Evolutionary conservation across 1,140 invertebrate species (phyloP), one percentile per base, ranked within the genome.

Genomic region (Cataglyphis hispanica): DNA sequence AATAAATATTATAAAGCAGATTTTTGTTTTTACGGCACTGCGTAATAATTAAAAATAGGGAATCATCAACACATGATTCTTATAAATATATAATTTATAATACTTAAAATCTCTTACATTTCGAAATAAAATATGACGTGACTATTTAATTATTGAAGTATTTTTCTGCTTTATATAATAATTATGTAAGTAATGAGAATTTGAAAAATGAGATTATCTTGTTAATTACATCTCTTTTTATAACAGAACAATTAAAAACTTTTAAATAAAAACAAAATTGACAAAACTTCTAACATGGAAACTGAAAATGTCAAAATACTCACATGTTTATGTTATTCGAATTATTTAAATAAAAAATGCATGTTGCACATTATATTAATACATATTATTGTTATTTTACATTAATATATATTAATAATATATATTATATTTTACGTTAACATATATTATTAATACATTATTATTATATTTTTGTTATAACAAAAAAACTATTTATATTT

Each of bases 331-430:
- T 67, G 2, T 67, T 56, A 34, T 25, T 25, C 46, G 11, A 7
- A 2, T 56, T 67, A 37, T 78, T 81, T 11, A 8, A n/a, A 46
- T 75, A 34, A 74, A 83, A 31, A 40, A 11, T 8, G 4, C 16
- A 22, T 43, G 10, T 40, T 0, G 2, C 6, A 69, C 2, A 25
- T 37, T 56, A 50, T 6, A 56, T 75, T 34, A 63, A 53, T 13
- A 27, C 19, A 25, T 63, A 1, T 19, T n/a, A n/a, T n/a, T n/a
- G n/a, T n/a, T n/a, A n/a, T n/a, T n/a, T n/a, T n/a, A n/a, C n/a
- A n/a, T n/a, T n/a, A n/a, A n/a, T n/a, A n/a, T n/a, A n/a, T n/a
- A n/a, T n/a, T n/a, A n/a, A n/a, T n/a, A n/a, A n/a, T n/a, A n/a
- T n/a, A n/a, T n/a, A n/a, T n/a, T n/a, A n/a, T n/a, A n/a, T n/a